phyloP scores from a whole-genome alignment of 2,888 invertebrate species.

The Plebejus melissa region DNA sequence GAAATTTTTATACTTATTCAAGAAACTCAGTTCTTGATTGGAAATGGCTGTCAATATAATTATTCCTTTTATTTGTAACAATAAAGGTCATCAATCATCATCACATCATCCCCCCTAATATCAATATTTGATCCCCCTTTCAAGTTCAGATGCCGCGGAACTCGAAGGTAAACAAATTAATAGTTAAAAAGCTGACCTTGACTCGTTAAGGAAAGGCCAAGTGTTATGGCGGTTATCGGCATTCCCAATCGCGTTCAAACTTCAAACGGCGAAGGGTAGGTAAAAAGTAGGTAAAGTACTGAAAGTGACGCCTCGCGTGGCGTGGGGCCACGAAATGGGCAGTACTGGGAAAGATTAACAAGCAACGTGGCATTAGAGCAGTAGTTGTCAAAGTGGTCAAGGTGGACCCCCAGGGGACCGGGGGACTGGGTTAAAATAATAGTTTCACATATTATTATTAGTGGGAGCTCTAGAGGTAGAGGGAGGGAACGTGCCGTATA shows the following conservation, averaged over 20 bases:
- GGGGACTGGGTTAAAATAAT: no score
- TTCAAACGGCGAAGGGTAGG: not conserved
- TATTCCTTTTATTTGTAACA: not conserved
- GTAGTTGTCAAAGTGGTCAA: no score
- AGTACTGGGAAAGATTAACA: not conserved
- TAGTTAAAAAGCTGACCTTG: constrained; percentile 22
- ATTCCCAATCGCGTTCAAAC: constrained; percentile 6
- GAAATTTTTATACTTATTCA: no score
- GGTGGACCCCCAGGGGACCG: no score
- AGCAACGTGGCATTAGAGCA: no score
- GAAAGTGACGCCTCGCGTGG: not conserved
- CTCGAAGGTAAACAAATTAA: constrained; percentile 26
- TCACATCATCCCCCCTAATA: not conserved
- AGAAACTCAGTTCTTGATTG: not conserved
- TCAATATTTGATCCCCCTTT: constrained; percentile 7
- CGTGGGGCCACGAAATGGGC: not conserved
- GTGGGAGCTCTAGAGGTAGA: no score
- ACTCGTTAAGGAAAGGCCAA: constrained; percentile 20
- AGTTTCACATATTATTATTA: no score
- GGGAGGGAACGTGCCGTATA: no score
- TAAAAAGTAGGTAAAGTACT: not conserved
- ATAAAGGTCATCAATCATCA: not conserved
- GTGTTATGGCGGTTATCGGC: constrained; percentile 4
- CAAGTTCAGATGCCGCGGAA: constrained; percentile 18
- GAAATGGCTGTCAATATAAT: not conserved